Evolutionary conservation across 1,140 invertebrate species (phyloP), one percentile per base, ranked within the genome.

Genomic region (Nephila pilipes): DNA sequence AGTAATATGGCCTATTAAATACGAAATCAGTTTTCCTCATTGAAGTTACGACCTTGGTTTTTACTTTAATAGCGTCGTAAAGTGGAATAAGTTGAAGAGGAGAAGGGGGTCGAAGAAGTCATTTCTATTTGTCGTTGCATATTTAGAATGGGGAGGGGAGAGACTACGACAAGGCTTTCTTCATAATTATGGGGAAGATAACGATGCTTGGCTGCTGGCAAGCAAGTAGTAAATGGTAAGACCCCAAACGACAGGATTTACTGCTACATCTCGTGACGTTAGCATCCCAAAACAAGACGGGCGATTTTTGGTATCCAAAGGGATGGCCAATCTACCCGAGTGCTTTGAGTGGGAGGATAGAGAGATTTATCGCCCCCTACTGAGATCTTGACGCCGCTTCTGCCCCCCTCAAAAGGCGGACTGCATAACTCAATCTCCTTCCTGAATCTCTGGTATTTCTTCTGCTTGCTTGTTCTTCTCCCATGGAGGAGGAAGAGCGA

Each of bases 361-460:
- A 6, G 3, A 75, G 32, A 75, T 75, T 75, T 75, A 75, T 75
- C 69, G 69, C 29, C 12, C 32, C 25, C 69, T 36, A 75, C 29
- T 20, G 83, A 25, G 83, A 85, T 85, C 83, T 85, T 85, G 83
- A 85, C 83, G 83, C 83, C 83, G 55, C 20, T 29, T 54, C 60
- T 55, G 55, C 69, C 69, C 29, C 29, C 58, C 58, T 60, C 22
- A 14, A 29, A 32, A 29, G 69, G 69, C 29, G 69, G 69, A 75
- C 69, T 32, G 55, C 83, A 85, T 85, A 85, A 85, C 83, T 85
- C 83, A 85, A 85, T 85, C 83, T 85, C 32, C 25, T 55, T 16
- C 55, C 20, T 32, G 46, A n/a, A 54, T 85, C 83, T 22, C 55
- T 85, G 83, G 54, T n/a, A 32, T 58, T 58, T 85, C 83, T 55